Evolutionary conservation across 2,888 invertebrate genomes (phyloP), one percentile per base, ranked within the genome.

Genomic region (Monochamus alternatus): DNA sequence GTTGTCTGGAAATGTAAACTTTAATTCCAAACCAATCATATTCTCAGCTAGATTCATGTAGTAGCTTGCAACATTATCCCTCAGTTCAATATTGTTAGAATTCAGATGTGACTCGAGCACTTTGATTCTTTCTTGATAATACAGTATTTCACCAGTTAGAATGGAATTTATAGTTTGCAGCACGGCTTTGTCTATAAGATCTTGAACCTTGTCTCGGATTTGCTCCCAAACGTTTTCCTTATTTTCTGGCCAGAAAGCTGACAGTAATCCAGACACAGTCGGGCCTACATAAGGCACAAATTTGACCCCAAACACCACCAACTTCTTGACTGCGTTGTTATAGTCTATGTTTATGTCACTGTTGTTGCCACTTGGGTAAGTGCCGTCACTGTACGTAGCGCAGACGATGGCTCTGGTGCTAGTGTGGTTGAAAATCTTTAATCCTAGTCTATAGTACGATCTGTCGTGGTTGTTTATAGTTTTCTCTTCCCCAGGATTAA

Each of bases 21-120:
- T 55, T 2, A 52, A n/a, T 44, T 74, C 74, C 10, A 70, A 52
- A 1, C 74, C 74, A 52, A 74, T 31, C 44, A 74, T 22, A 58
- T 47, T 43, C 31, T 74, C 64, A n/a, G 74, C 74, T 22, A 74
- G 69, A 58, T 69, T 55, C 69, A 69, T 74, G 47, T 65, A 70
- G 51, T 65, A 59, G 43, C 30, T 51, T 22, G 14, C 22, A 1
- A 59, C 12, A 9, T 69, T 44, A 43, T 44, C 58, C 30, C 58
- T 14, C 58, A 43, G 22, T 74, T 63, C 22, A 22, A 1, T 58
- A 43, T 60, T 64, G 44, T 0, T 43, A 10, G 8, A 52, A 64
- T 10, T 69, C 14, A 58, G 55, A 52, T 30, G 7, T 44, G 3
- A 74, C 65, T 31, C 70, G 55, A 4, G 65, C 70, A 12, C 52